phyloP scores from a whole-genome alignment of 2,797 vertebrate genomes.

The Sebastes kiyomatsui region DNA sequence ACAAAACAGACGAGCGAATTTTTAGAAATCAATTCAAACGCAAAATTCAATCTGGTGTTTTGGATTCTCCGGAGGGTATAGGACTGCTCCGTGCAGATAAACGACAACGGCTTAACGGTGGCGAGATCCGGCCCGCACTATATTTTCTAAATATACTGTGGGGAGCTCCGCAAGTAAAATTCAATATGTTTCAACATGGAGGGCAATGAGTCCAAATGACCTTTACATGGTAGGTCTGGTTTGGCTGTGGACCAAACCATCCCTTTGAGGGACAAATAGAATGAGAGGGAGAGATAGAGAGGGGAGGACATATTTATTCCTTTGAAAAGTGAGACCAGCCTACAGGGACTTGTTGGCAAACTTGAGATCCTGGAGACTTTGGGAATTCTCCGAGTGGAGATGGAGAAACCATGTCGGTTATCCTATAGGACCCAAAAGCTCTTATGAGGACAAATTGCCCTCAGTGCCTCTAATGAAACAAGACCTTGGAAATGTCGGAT shows the following conservation, averaged over 20 bases:
- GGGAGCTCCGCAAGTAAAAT: slow-evolving; percentile 63
- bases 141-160: slow-evolving; percentile 66
- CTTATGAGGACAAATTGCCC: slow-evolving; percentile 38
- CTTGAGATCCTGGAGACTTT: slow-evolving; percentile 64
- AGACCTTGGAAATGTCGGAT: slow-evolving; percentile 38
- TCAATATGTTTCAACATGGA: slow-evolving; percentile 62
- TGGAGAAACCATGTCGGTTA: slow-evolving; percentile 57
- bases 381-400: slow-evolving; percentile 67
- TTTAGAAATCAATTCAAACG: slow-evolving; percentile 47
- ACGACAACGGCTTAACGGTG: slow-evolving; percentile 38
- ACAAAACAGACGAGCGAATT: slow-evolving; percentile 37
- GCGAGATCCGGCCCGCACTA: slow-evolving; percentile 35
- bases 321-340: slow-evolving; percentile 74
- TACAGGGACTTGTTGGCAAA: slow-evolving; percentile 73
- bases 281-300: slow-evolving; percentile 52
- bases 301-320: slow-evolving; percentile 66
- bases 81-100: slow-evolving; percentile 50
- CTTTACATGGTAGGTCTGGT: slow-evolving; percentile 72
- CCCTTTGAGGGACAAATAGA: slow-evolving; percentile 69
- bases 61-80: slow-evolving; percentile 25
- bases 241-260: slow-evolving; percentile 71
- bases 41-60: slow-evolving; percentile 53
- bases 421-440: slow-evolving; percentile 46
- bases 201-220: slow-evolving; percentile 75
- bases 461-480: slow-evolving; percentile 36